Evolutionary conservation across 1,140 invertebrate species (phyloP).

Genomic region (Ostrea edulis): DNA sequence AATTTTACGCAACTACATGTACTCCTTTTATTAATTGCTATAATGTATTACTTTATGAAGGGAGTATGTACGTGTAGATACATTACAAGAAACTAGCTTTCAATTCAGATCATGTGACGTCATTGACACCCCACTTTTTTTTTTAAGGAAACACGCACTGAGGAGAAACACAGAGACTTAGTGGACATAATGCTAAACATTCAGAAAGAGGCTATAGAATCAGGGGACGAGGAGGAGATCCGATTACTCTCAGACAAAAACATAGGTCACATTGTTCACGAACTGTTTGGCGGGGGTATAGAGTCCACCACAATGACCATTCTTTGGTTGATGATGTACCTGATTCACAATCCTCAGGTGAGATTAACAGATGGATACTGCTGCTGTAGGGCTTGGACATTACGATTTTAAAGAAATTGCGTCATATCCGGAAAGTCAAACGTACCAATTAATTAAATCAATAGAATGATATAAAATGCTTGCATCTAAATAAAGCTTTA

Average conservation of each 20-base stretch:
- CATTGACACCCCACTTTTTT: not conserved
- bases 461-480: conserved; percentile 2
- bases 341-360: conserved; percentile 61
- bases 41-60: too few species aligned
- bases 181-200: conserved; percentile 54
- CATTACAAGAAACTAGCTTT: too few species aligned
- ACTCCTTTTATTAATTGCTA: too few species aligned
- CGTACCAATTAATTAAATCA: conserved; percentile 19
- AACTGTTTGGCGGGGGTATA: conserved; percentile 61
- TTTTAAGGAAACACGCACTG: conserved; percentile 48
- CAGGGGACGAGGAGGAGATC: conserved; percentile 39
- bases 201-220: conserved; percentile 52
- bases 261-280: conserved; percentile 62
- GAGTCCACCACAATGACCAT: conserved; percentile 61
- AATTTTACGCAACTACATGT: too few species aligned
- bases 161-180: conserved; percentile 47
- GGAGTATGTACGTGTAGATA: too few species aligned
- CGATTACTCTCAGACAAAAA: conserved; percentile 51
- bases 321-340: conserved; percentile 60
- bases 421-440: not conserved
- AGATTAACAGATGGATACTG: not conserved
- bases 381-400: not conserved
- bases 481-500: not conserved
- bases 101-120: not conserved
- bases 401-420: not conserved